Evolutionary conservation across 2,888 invertebrate species (phyloP).

Genomic region (Pachycephus smyrnensis): DNA sequence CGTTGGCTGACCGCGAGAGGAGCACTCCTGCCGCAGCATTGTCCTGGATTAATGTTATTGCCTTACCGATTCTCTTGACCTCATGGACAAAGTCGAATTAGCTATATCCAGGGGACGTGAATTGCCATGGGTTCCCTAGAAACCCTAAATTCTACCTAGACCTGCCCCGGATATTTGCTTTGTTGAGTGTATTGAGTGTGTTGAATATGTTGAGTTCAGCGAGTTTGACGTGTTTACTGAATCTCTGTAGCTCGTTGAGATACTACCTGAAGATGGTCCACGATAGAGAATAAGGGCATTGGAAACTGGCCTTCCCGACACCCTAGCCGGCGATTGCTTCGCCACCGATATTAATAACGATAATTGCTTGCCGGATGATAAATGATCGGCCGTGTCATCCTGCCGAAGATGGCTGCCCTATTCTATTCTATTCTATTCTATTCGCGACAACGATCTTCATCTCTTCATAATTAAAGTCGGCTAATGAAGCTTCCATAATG

Average conservation of each 20-base stretch:
- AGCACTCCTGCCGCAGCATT: slow-evolving; percentile 37
- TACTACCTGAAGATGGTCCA: too few relatives aligned
- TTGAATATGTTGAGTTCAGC: too few relatives aligned
- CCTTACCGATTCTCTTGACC: slow-evolving; percentile 52
- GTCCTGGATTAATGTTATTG: slow-evolving; percentile 64
- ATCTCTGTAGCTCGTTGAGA: too few relatives aligned
- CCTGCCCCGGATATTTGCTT: too few relatives aligned
- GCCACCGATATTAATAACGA: slow-evolving; percentile 56
- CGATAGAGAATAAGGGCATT: too few relatives aligned
- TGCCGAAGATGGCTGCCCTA: slow-evolving; percentile 30
- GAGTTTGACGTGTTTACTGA: too few relatives aligned
- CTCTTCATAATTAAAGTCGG: slow-evolving; percentile 53
- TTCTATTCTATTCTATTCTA: slow-evolving; percentile 35
- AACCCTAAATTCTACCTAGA: too few relatives aligned
- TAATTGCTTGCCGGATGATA: slow-evolving; percentile 55
- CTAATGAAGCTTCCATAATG: slow-evolving; percentile 54
- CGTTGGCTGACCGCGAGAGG: slow-evolving; percentile 46
- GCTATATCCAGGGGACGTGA: slow-evolving; percentile 25
- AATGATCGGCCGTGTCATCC: slow-evolving; percentile 46
- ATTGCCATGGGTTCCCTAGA: too few relatives aligned
- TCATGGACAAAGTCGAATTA: slow-evolving; percentile 44
- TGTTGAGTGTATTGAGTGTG: too few relatives aligned
- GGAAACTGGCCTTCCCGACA: slow-evolving; percentile 2
- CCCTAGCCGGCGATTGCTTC: slow-evolving; percentile 18
- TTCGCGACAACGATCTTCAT: slow-evolving; percentile 54